Percentiles rank a stretch among this genome's conserved stretches.
Conservation (phyloP, 2,888 invertebrate species). For the Magallana nippona region DNA sequence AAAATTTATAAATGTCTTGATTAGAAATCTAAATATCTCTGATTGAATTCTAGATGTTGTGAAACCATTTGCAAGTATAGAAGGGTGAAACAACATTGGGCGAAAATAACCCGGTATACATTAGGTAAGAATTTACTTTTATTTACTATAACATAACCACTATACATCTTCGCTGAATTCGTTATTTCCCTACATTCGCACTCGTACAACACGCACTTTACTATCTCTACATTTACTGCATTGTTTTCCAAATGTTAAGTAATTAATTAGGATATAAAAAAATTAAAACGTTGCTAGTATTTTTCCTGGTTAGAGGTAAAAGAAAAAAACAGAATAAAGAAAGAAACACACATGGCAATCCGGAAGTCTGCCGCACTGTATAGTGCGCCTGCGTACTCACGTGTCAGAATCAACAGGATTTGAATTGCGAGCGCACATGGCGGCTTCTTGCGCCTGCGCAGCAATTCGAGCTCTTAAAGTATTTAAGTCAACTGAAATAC, state of each 20-base stretch:
- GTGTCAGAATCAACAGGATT: not conserved
- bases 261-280: not conserved
- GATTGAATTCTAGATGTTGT: too few species aligned
- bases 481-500: slow-evolving; percentile 49
- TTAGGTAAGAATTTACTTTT: too few species aligned
- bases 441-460: slow-evolving; percentile 43
- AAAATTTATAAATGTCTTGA: too few species aligned
- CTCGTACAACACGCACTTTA: too few species aligned
- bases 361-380: slow-evolving; percentile 29
- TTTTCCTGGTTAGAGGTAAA: slow-evolving; percentile 23
- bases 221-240: not conserved
- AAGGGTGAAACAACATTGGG: too few species aligned
- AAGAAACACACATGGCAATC: slow-evolving; percentile 28
- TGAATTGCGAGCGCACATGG: slow-evolving; percentile 33
- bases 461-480: slow-evolving; percentile 49
- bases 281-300: not conserved
- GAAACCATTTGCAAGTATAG: too few species aligned
- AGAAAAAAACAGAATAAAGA: slow-evolving; percentile 17
- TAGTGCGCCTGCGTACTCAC: slow-evolving; percentile 41
- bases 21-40: too few species aligned
- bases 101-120: too few species aligned
- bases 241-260: not conserved
- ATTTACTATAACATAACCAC: too few species aligned
- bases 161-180: too few species aligned
- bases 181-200: too few species aligned